A percentile compares a stretch with the other conserved stretches of the same genome.
Evolutionary conservation across 2,888 invertebrate genomes (phyloP).

Genomic region (Bursaphelenchus okinawaensis): DNA sequence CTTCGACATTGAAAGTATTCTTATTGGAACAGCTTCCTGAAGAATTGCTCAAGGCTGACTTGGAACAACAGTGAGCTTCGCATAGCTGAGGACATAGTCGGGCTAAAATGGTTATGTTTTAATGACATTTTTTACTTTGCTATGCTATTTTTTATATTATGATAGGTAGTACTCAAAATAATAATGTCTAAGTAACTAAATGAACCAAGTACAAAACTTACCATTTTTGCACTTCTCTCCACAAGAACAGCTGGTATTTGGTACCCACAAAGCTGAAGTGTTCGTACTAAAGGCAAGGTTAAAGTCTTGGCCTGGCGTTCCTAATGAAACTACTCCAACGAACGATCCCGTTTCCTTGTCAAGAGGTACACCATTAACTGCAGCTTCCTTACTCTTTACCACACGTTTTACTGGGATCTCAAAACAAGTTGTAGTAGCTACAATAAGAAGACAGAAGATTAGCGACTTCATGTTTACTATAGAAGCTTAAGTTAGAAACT

Average conservation of each 20-base stretch:
- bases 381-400: not conserved
- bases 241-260: not conserved
- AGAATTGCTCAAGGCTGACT: no score
- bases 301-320: not conserved
- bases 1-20: not conserved
- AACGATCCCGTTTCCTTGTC: not conserved
- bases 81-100: not conserved
- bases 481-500: no score
- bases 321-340: not conserved
- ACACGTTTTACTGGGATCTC: not conserved
- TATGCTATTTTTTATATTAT: no score
- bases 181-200: no score
- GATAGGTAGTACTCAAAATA: no score
- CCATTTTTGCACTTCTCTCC: not conserved
- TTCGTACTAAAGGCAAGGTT: not conserved
- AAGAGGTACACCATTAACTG: not conserved
- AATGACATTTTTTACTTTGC: not conserved
- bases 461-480: no score
- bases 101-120: not conserved
- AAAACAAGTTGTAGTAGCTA: not conserved
- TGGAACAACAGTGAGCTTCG: not conserved
- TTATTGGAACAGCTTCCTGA: not conserved
- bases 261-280: not conserved
- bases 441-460: not conserved
- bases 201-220: no score